Evolutionary conservation across 1,140 invertebrate genomes (phyloP), one percentile per base, ranked within the genome.

Genomic region (Ceratina australensis): DNA sequence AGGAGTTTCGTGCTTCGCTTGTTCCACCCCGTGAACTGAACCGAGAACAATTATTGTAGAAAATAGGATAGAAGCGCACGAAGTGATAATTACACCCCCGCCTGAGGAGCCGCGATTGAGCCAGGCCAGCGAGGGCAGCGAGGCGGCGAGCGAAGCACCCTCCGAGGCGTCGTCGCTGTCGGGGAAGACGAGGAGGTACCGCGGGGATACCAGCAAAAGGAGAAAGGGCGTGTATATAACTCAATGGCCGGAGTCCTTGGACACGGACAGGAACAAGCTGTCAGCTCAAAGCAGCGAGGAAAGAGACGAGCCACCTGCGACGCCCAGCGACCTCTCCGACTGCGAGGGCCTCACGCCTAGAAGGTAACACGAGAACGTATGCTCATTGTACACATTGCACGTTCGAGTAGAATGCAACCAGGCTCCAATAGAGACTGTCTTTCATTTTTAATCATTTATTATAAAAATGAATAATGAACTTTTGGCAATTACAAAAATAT

Each of bases 221-320:
- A 91, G 95, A 61, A 96, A 96, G 92, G 95, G 95, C 16, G 95
- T 96, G 79, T 96, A 96, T 86, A 95, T 96, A 78, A 95, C 95
- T 24, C 95, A 95, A 79, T 95, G 95, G 90, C 94, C 94, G 12
- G 88, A 92, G 76, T 87, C 89, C 33, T 83, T 89, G 15, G 88
- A 89, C 56, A 85, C 82, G 59, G 86, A 87, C 72, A 84, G 85
- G 67, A 88, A 86, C 82, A 92, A 90, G 86, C 93, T 96, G 63
- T 93, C 94, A 5, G 94, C 94, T 68, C 95, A 96, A 86, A 95
- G 95, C 84, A 95, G 95, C 49, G 95, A 96, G 82, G 95, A 96
- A 83, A 93, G 93, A 86, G 95, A 96, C 50, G 95, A 96, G 68
- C 91, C 87, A 76, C 72, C 85, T 79, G 87, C 92, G 24, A 92